Evolutionary conservation across 2,797 vertebrate species (phyloP).

Genomic region (Miopithecus talapoin): DNA sequence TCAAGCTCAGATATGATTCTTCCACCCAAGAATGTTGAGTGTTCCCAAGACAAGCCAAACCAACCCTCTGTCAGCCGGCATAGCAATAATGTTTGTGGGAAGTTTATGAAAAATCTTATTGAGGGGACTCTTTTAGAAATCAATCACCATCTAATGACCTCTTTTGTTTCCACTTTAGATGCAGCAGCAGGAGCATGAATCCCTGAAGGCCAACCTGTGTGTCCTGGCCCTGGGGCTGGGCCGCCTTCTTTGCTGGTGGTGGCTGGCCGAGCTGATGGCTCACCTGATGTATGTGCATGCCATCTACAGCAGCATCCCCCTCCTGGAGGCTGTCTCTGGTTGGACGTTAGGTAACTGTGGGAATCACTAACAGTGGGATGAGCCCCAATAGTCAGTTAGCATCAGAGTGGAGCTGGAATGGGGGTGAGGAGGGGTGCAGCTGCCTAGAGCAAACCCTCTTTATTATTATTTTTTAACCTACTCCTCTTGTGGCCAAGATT

Average conservation of each 20-base stretch:
- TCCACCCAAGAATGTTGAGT: not conserved
- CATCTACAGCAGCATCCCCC: constrained; percentile 90
- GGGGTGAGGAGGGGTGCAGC: fast-evolving
- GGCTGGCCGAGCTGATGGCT: constrained; percentile 93
- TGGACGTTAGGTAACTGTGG: constrained; percentile 93
- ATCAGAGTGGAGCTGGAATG: not conserved
- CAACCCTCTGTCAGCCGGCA: not conserved
- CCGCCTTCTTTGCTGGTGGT: constrained; percentile 94
- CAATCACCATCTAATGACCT: not conserved
- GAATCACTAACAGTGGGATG: fast-evolving
- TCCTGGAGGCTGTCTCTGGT: constrained; percentile 90
- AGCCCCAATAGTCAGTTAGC: not conserved
- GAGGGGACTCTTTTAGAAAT: not conserved
- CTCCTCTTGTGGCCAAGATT: not conserved
- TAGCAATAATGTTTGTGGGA: not conserved
- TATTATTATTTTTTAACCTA: not conserved
- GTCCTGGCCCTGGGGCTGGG: constrained; percentile 81
- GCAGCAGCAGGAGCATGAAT: constrained; percentile 81
- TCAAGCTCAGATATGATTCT: not conserved
- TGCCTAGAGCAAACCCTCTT: not conserved
- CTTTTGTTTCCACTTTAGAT: constrained; percentile 85
- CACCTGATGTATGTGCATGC: constrained; percentile 96
- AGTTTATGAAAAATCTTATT: not conserved
- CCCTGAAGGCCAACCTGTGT: constrained; percentile 71
- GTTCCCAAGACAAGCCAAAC: not conserved